Base-by-base conservation (phyloP, 2,888 invertebrate genomes). In the Plutella xylostella region DNA sequence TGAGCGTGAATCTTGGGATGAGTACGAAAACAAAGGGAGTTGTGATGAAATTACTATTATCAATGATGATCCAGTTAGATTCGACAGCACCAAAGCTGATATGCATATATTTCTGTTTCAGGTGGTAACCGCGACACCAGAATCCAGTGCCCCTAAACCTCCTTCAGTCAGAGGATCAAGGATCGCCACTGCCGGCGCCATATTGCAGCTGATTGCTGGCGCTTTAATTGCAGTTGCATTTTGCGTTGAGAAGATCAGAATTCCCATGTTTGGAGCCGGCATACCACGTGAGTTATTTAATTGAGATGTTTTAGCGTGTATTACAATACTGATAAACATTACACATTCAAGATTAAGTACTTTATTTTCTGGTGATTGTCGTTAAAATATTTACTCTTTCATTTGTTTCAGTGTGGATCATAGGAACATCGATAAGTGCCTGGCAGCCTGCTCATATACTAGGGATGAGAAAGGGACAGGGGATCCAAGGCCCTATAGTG, bases 401-500 rank as follows among this genome's bases (percentile, higher is more conserved):
- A 5, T 19, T 37, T 15, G 19, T 12, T 20, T 28, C 63, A 87
- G 87, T 86, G 33, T 82, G 86, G 69, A 45, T 84, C 4, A 62
- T 76, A 37, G 84, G 85, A n/a, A 65, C 75, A 1, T 63, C 85
- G 3, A 62, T 86, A n/a, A 79, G 87, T 49, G 72, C 78, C 39
- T 82, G 85, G 66, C 87, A 89, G 62, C 88, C 89, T 6, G 69
- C 77, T 17, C 83, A 83, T 57, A 75, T 63, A 49, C 64, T 69
- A 51, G 77, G 66, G 45, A 67, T 64, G 63, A 66, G 67, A 51
- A 71, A 65, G 45, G 58, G 61, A 0, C 75, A 78, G 53, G 57
- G 65, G 14, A 30, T 80, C 1, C 64, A 79, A 70, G 73, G 72
- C 18, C 63, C 78, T 42, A 51, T 85, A 11, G 78, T 85, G 2